Evolutionary conservation across 2,797 vertebrate species (phyloP).

Genomic region (Molothrus aeneus): DNA sequence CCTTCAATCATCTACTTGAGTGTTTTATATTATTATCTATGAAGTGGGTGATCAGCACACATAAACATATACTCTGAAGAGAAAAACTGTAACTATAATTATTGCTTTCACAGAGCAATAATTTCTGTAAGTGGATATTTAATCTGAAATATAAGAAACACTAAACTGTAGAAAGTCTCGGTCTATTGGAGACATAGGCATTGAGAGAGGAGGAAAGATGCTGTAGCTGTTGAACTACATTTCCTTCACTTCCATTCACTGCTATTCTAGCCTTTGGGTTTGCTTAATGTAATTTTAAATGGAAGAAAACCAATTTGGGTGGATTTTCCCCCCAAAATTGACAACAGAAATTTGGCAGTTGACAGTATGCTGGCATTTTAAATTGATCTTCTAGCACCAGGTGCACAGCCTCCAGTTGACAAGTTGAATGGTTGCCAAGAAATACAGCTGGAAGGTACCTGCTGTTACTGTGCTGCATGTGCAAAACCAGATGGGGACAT

Average conservation of each 20-base stretch:
- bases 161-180: not conserved
- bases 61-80: not conserved
- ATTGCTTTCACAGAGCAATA: not conserved
- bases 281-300: not conserved
- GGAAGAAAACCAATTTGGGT: not conserved
- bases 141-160: not conserved
- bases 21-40: not conserved
- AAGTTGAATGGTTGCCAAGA: not conserved
- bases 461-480: not conserved
- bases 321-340: not conserved
- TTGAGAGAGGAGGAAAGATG: not conserved
- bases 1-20: conserved; percentile 8
- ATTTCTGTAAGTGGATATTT: conserved; percentile 29
- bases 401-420: not conserved
- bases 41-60: not conserved
- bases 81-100: conserved; percentile 1
- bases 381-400: not conserved
- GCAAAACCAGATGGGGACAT: not conserved
- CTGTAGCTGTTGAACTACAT: not conserved
- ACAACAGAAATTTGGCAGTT: not conserved
- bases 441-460: conserved; percentile 17
- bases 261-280: not conserved
- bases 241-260: not conserved
- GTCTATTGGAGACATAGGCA: not conserved
- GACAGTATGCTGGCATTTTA: not conserved